Evolutionary conservation across 2,797 vertebrate genomes (phyloP).

Genomic region (Pangasius krempfi): DNA sequence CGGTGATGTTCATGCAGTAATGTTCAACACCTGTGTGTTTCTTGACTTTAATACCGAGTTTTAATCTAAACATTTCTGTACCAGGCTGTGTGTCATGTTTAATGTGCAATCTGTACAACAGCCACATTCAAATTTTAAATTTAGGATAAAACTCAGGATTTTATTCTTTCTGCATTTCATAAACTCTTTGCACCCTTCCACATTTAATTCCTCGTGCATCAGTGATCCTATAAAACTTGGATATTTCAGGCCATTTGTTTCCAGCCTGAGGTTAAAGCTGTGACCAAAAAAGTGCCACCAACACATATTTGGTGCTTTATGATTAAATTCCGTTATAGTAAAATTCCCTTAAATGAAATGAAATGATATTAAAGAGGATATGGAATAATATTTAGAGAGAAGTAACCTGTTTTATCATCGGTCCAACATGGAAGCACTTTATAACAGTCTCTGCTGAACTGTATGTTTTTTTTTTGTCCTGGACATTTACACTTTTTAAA

Average conservation of each 20-base stretch:
- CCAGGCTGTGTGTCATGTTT: not conserved
- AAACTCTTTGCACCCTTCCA: not conserved
- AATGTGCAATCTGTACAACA: not conserved
- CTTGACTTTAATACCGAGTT: conserved; percentile 25
- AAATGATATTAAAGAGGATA: not conserved
- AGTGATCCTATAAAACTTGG: not conserved
- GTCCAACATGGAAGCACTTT: conserved; percentile 62
- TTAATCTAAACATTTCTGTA: conserved; percentile 7
- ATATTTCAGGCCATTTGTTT: not conserved
- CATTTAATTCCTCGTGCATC: not conserved
- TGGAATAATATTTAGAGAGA: not conserved
- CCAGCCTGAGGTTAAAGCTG: conserved; percentile 8
- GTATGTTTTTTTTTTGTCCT: conserved; percentile 18
- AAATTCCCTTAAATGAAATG: not conserved
- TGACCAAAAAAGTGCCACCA: conserved; percentile 28
- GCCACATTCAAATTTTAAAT: not conserved
- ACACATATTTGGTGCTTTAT: not conserved
- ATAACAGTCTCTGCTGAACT: conserved; percentile 36
- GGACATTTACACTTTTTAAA: conserved; percentile 30
- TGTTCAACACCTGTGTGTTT: not conserved
- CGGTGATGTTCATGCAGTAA: conserved; percentile 26
- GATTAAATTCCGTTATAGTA: not conserved
- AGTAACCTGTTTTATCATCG: conserved; percentile 29
- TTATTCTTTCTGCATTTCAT: conserved; percentile 19
- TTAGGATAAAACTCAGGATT: conserved; percentile 43